Conservation (phyloP, 2,888 invertebrate species). For the Archaeoteleia sp. region DNA sequence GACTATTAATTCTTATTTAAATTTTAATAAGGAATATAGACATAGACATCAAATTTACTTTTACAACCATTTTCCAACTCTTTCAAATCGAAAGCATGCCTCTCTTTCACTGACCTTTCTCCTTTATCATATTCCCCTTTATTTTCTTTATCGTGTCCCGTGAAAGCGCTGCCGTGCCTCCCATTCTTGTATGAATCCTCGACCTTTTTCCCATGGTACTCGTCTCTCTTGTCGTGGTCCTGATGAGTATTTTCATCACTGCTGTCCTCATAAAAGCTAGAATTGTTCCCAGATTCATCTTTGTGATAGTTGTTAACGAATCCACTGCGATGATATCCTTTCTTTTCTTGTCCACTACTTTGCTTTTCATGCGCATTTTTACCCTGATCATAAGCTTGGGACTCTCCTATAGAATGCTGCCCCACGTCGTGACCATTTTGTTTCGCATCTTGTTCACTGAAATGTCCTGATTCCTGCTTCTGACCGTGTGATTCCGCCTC, state of each 20-base stretch:
- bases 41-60: no score
- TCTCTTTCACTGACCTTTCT: conserved; percentile 51
- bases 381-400: conserved; percentile 57
- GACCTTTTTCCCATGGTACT: conserved; percentile 62
- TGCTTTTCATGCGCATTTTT: conserved; percentile 56
- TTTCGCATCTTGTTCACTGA: conserved; percentile 76
- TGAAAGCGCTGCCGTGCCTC: conserved; percentile 45
- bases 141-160: conserved; percentile 38
- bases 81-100: no score
- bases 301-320: conserved; percentile 83
- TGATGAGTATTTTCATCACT: conserved; percentile 74
- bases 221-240: conserved; percentile 67
- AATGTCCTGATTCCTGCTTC: conserved; percentile 75
- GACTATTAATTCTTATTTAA: no score
- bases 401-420: conserved; percentile 76
- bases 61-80: no score
- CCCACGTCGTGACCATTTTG: conserved; percentile 75
- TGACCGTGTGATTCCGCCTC: conserved; percentile 48
- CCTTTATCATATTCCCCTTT: conserved; percentile 54
- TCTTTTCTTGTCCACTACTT: conserved; percentile 76
- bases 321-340: conserved; percentile 82
- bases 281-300: conserved; percentile 82
- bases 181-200: conserved; percentile 56
- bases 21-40: no score
- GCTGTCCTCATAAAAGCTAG: conserved; percentile 82